Evolutionary conservation across 2,888 invertebrate species (phyloP).

Genomic region (Ernsta delagoae): DNA sequence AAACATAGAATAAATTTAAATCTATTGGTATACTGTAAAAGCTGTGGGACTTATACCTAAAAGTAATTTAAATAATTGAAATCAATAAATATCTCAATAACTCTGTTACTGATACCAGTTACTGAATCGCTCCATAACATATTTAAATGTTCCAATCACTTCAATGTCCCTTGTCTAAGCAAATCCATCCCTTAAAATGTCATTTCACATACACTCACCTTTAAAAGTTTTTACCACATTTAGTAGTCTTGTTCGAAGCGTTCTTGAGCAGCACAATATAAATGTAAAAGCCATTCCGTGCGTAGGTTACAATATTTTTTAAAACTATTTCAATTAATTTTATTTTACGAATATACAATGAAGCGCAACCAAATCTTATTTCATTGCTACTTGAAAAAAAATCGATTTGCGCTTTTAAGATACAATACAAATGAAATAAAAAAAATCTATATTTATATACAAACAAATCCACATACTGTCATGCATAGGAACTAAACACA

Average conservation of each 20-base stretch:
- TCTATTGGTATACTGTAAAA: slow-evolving; percentile 62
- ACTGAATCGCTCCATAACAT: slow-evolving; percentile 12
- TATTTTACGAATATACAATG: neutral
- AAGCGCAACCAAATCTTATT: slow-evolving; percentile 17
- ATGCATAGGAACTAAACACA: slow-evolving; percentile 82
- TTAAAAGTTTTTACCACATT: slow-evolving; percentile 13
- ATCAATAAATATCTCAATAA: slow-evolving; percentile 39
- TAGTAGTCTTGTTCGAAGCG: slow-evolving; percentile 4
- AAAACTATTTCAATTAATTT: neutral
- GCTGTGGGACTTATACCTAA: slow-evolving; percentile 49
- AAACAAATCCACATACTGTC: slow-evolving; percentile 49
- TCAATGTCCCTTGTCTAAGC: slow-evolving; percentile 11
- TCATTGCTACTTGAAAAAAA: neutral
- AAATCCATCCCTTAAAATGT: slow-evolving; percentile 23
- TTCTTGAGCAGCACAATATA: slow-evolving; percentile 2
- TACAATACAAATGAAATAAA: slow-evolving; percentile 13
- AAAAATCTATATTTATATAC: slow-evolving; percentile 7
- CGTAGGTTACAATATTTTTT: neutral
- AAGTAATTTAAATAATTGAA: slow-evolving; percentile 39
- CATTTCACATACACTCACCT: slow-evolving; percentile 22
- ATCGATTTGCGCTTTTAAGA: slow-evolving; percentile 11
- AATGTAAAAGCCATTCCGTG: neutral
- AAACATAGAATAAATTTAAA: slow-evolving; percentile 39
- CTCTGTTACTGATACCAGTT: slow-evolving; percentile 35
- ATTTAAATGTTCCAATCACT: slow-evolving; percentile 23